phyloP scores from a whole-genome alignment of 2,888 invertebrate genomes.

The Euplexia lucipara region DNA sequence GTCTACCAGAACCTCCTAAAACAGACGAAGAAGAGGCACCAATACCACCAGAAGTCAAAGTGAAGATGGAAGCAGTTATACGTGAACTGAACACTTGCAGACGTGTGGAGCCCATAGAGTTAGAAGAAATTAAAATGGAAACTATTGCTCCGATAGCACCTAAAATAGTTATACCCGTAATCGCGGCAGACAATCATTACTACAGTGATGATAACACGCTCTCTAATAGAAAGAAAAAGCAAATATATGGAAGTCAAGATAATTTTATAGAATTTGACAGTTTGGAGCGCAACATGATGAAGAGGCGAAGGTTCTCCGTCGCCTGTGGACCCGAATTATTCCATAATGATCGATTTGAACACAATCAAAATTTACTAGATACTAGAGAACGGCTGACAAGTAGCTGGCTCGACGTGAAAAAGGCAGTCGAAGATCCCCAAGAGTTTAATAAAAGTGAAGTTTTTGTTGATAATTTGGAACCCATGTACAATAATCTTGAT shows the following conservation, averaged over 20 bases:
- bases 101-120: conserved; percentile 78
- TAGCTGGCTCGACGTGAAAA: conserved; percentile 85
- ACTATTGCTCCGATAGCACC: conserved; percentile 78
- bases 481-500: conserved; percentile 86
- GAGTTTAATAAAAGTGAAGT: conserved; percentile 91
- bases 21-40: conserved; percentile 75
- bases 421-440: conserved; percentile 70
- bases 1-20: conserved; percentile 61
- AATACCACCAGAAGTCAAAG: conserved; percentile 90
- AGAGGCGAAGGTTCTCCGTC: conserved; percentile 82
- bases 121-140: conserved; percentile 78
- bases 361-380: conserved; percentile 71
- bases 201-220: conserved; percentile 83
- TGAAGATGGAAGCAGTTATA: conserved; percentile 92
- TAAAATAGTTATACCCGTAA: conserved; percentile 86
- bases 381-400: conserved; percentile 79
- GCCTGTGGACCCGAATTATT: conserved; percentile 86
- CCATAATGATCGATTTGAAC: conserved; percentile 73
- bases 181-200: conserved; percentile 84
- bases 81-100: conserved; percentile 88
- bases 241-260: conserved; percentile 69
- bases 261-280: conserved; percentile 82
- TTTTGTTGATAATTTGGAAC: conserved; percentile 92
- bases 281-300: conserved; percentile 79
- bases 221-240: conserved; percentile 73